Conservation (phyloP, 2,113 vertebrate species). For the Seriola rivoliana region DNA sequence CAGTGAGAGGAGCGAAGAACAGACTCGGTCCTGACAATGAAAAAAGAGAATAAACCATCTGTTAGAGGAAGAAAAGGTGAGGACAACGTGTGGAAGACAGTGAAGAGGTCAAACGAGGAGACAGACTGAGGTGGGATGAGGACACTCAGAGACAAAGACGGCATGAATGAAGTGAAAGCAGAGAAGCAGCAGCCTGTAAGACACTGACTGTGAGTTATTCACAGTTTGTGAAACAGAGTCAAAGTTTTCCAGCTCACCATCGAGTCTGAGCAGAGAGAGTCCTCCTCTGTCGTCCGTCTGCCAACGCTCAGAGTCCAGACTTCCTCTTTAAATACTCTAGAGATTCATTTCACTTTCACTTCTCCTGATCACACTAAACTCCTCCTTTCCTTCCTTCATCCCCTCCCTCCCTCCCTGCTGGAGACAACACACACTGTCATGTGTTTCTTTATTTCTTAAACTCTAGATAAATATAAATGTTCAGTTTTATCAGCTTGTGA, state of each 20-base stretch:
- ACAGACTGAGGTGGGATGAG: neutral
- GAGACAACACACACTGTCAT: neutral
- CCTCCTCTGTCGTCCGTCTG: constrained; percentile 22
- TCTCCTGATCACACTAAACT: constrained; percentile 70
- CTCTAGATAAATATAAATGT: too few species aligned
- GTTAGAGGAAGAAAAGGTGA: too few species aligned
- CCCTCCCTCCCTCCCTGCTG: constrained; percentile 26
- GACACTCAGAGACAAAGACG: neutral
- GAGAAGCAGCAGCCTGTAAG: neutral
- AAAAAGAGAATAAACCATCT: too few species aligned
- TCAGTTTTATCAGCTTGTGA: too few species aligned
- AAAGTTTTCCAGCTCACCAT: constrained; percentile 56
- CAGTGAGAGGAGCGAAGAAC: too few species aligned
- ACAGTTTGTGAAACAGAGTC: neutral
- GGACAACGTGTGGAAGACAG: too few species aligned
- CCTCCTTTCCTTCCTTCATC: constrained; percentile 68
- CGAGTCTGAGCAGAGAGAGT: constrained; percentile 2
- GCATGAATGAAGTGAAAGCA: constrained; percentile 21
- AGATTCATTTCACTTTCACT: constrained; percentile 87
- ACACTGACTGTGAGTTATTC: too few species aligned
- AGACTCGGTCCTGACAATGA: too few species aligned
- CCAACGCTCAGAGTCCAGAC: constrained; percentile 62
- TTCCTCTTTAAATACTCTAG: constrained; percentile 84
- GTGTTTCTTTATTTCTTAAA: too few species aligned
- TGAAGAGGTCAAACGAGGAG: neutral